phyloP scores from a whole-genome alignment of 2,888 invertebrate genomes.

The Drosophila atripex region DNA sequence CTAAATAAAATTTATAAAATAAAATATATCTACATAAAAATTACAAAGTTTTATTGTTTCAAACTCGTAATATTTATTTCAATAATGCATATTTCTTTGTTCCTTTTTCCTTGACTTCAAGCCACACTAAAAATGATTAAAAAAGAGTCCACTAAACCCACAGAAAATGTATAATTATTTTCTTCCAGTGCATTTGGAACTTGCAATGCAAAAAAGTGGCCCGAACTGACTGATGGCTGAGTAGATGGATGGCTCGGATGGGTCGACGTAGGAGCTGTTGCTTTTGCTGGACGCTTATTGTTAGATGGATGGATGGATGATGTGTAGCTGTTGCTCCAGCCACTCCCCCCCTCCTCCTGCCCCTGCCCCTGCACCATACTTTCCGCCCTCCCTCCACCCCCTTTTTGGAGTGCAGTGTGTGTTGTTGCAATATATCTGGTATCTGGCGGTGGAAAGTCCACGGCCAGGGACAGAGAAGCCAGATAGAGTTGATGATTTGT shows the following conservation, averaged over 20 bases:
- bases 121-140: too few species aligned
- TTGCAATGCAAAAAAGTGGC: slow-evolving; percentile 35
- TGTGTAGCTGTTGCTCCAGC: slow-evolving; percentile 58
- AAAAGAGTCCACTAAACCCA: not conserved
- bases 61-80: too few species aligned
- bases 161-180: not conserved
- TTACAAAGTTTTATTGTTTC: too few species aligned
- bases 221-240: slow-evolving; percentile 39
- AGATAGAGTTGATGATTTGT: slow-evolving; percentile 80
- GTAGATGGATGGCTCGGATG: slow-evolving; percentile 44
- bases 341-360: too few species aligned
- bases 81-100: too few species aligned
- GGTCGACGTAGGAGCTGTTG: slow-evolving; percentile 39
- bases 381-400: not conserved
- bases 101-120: too few species aligned
- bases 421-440: slow-evolving; percentile 73
- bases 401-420: slow-evolving; percentile 37
- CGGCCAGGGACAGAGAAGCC: slow-evolving; percentile 41
- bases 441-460: slow-evolving; percentile 21
- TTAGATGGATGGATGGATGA: slow-evolving; percentile 77
- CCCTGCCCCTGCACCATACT: not conserved
- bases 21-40: too few species aligned
- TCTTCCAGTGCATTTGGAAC: slow-evolving; percentile 13
- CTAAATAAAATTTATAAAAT: too few species aligned
- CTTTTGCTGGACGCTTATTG: slow-evolving; percentile 65